phyloP scores from a whole-genome alignment of 2,797 vertebrate species.

The Sparus aurata region DNA sequence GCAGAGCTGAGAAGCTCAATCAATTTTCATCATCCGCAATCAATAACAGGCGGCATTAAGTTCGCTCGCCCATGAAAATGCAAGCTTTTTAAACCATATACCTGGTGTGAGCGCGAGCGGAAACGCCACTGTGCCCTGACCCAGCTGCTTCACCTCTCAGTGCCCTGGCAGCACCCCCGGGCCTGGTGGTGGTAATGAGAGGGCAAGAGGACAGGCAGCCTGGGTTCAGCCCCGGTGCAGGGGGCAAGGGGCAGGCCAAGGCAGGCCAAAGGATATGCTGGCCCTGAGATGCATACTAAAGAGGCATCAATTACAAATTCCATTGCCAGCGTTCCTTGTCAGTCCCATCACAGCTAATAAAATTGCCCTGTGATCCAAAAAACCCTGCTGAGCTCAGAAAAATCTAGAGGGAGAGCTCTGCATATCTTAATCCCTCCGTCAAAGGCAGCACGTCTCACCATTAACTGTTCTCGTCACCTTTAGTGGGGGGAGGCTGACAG shows the following conservation, averaged over 20 bases:
- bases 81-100: slow-evolving; percentile 29
- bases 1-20: slow-evolving; percentile 46
- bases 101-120: slow-evolving; percentile 24
- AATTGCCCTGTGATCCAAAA: slow-evolving; percentile 80
- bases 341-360: slow-evolving; percentile 82
- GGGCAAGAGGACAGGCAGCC: slow-evolving; percentile 66
- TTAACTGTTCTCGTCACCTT: slow-evolving; percentile 78
- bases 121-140: slow-evolving; percentile 35
- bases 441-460: slow-evolving; percentile 63
- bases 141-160: slow-evolving; percentile 59
- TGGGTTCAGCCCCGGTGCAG: slow-evolving; percentile 64
- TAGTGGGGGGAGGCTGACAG: slow-evolving; percentile 46
- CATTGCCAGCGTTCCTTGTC: slow-evolving; percentile 70
- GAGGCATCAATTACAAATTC: slow-evolving; percentile 75
- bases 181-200: slow-evolving; percentile 66
- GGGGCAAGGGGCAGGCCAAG: slow-evolving; percentile 27
- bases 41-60: slow-evolving; percentile 56
- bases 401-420: slow-evolving; percentile 71
- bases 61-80: slow-evolving; percentile 59
- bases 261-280: slow-evolving; percentile 57
- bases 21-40: slow-evolving; percentile 71
- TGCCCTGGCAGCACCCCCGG: slow-evolving; percentile 59
- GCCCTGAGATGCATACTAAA: slow-evolving; percentile 70
- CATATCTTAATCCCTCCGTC: slow-evolving; percentile 75
- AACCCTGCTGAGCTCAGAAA: slow-evolving; percentile 72